phyloP scores from a whole-genome alignment of 1,140 invertebrate species.

The Sycophaga agraensis region DNA sequence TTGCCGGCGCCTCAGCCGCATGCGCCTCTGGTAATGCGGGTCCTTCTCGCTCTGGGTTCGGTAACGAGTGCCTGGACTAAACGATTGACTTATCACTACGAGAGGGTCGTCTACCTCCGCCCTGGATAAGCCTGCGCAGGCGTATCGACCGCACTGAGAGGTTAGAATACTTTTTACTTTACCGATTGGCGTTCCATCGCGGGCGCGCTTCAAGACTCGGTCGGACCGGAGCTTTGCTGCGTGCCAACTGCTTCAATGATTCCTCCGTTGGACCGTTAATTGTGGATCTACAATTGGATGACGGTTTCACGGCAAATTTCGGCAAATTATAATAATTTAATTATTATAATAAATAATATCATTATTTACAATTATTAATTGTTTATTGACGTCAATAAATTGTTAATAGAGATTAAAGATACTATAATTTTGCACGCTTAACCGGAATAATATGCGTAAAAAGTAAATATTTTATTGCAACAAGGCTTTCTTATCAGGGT shows the following conservation, averaged over 20 bases:
- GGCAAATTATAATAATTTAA: neutral
- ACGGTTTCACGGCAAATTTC: neutral
- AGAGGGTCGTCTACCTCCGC: constrained; percentile 10
- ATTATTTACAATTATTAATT: neutral
- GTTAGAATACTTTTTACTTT: constrained; percentile 16
- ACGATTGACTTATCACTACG: constrained; percentile 36
- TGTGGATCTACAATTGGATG: constrained; percentile 32
- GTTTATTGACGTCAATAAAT: neutral
- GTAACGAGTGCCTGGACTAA: constrained; percentile 68
- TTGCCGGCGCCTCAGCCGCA: constrained; percentile 59
- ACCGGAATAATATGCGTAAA: neutral
- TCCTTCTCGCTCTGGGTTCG: constrained; percentile 78
- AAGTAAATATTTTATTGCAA: neutral
- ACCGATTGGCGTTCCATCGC: constrained; percentile 53
- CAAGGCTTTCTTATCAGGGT: too few relatives aligned
- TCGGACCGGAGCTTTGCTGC: constrained; percentile 35
- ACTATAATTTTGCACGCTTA: neutral
- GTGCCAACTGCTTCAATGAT: constrained; percentile 29
- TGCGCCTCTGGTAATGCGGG: constrained; percentile 68
- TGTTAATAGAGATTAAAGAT: too few relatives aligned
- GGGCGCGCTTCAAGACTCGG: constrained; percentile 43
- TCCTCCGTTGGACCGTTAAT: constrained; percentile 36
- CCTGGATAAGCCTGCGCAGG: too few relatives aligned
- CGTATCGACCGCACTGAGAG: too few relatives aligned
- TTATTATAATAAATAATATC: neutral